Conservation (phyloP, 2,797 vertebrate genomes). For the Anguilla anguilla region DNA sequence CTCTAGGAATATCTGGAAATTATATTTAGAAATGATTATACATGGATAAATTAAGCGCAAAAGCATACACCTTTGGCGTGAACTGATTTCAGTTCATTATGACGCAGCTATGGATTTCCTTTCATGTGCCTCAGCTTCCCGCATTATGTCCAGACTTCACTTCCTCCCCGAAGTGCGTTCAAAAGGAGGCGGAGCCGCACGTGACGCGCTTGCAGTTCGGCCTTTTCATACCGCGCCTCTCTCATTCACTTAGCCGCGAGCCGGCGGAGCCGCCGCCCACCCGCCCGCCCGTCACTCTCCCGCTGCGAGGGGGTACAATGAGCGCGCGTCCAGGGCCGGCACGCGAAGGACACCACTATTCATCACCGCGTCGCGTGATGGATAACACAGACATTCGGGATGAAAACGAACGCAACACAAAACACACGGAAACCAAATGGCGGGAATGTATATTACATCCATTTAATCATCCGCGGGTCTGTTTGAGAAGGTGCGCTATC, state of each 20-base stretch:
- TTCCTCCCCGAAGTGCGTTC: slow-evolving; percentile 40
- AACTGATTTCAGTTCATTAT: slow-evolving; percentile 61
- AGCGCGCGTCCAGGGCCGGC: slow-evolving; percentile 70
- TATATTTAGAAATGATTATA: slow-evolving; percentile 69
- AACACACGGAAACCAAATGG: slow-evolving; percentile 70
- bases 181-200: slow-evolving; percentile 33
- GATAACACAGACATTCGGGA: slow-evolving; percentile 65
- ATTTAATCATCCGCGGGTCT: slow-evolving; percentile 71
- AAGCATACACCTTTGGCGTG: neutral
- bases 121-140: slow-evolving; percentile 68
- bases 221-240: slow-evolving; percentile 65
- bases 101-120: slow-evolving; percentile 69
- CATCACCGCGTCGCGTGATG: slow-evolving; percentile 69
- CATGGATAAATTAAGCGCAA: slow-evolving; percentile 61
- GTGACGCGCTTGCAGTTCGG: slow-evolving; percentile 55
- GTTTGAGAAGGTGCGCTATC: slow-evolving; percentile 56
- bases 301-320: slow-evolving; percentile 76
- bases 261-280: slow-evolving; percentile 59
- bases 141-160: slow-evolving; percentile 65
- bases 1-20: slow-evolving; percentile 65
- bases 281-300: slow-evolving; percentile 58
- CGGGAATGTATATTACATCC: slow-evolving; percentile 75
- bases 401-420: slow-evolving; percentile 73
- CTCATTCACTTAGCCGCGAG: slow-evolving; percentile 67
- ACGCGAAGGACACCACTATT: slow-evolving; percentile 73